Percentiles rank a stretch among this genome's conserved stretches.
Conservation (phyloP, 2,113 vertebrate genomes). For the Leptobrachium ailaonicum region DNA sequence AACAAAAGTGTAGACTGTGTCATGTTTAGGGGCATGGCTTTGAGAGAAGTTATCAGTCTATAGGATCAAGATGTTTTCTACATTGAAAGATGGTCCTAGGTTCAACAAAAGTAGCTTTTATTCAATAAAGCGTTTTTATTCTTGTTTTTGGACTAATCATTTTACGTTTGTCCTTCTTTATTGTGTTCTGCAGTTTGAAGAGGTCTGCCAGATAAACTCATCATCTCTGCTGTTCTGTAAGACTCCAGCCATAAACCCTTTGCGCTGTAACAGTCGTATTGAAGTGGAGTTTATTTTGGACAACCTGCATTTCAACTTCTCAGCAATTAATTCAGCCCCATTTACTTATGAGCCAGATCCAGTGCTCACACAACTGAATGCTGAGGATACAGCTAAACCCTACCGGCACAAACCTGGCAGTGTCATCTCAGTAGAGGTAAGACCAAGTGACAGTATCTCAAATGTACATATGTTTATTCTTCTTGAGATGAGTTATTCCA, state of each 20-base stretch:
- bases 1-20: no score
- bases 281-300: conserved; percentile 88
- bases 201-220: conserved; percentile 83
- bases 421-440: conserved; percentile 95
- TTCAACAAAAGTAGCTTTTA: no score
- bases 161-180: background rate
- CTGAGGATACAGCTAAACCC: conserved; percentile 76
- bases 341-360: conserved; percentile 90
- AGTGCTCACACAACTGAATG: conserved; percentile 75
- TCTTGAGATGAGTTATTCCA: no score
- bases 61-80: no score
- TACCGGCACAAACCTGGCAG: conserved; percentile 96
- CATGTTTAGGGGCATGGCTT: no score
- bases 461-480: no score
- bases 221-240: conserved; percentile 83
- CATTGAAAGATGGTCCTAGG: no score
- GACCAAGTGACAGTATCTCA: background rate
- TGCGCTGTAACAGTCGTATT: conserved; percentile 63
- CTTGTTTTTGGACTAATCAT: no score
- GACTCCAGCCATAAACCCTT: conserved; percentile 78
- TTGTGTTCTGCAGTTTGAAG: conserved; percentile 72
- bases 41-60: no score
- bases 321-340: conserved; percentile 67
- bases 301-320: conserved; percentile 87
- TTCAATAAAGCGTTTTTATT: no score